phyloP scores from a whole-genome alignment of 2,113 vertebrate species.

The Piaya cayana region DNA sequence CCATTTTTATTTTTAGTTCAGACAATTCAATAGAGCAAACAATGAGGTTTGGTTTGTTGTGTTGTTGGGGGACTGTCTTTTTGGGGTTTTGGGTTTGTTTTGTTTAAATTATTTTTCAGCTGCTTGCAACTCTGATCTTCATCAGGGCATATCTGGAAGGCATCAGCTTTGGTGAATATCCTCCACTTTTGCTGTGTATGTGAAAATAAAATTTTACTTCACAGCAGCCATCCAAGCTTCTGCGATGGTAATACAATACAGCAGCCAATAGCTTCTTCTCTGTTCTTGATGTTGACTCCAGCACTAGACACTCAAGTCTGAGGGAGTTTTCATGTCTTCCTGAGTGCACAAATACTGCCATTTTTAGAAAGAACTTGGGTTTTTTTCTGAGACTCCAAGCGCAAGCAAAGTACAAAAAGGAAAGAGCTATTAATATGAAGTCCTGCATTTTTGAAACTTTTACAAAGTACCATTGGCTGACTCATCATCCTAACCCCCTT shows the following conservation, averaged over 20 bases:
- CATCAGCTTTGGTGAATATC: background rate
- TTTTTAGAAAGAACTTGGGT: accelerated
- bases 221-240: background rate
- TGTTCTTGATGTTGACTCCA: background rate
- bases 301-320: background rate
- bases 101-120: background rate
- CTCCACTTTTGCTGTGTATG: background rate
- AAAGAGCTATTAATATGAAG: background rate
- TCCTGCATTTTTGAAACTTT: background rate
- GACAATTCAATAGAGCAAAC: background rate
- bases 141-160: background rate
- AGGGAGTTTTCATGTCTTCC: accelerated
- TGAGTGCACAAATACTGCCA: background rate
- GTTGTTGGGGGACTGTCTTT: too few species aligned
- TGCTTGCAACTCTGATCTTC: background rate
- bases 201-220: background rate
- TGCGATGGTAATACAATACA: background rate
- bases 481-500: background rate
- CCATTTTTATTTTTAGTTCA: background rate
- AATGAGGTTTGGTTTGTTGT: background rate
- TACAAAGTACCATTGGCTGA: background rate
- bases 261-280: background rate
- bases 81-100: background rate
- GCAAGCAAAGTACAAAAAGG: background rate
- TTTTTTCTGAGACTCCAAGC: background rate